These are phyloP conservation scores for Dryas iulia DNA, from an alignment of 1,140 invertebrate genomes.

Conservation along the genomic window DNA sequence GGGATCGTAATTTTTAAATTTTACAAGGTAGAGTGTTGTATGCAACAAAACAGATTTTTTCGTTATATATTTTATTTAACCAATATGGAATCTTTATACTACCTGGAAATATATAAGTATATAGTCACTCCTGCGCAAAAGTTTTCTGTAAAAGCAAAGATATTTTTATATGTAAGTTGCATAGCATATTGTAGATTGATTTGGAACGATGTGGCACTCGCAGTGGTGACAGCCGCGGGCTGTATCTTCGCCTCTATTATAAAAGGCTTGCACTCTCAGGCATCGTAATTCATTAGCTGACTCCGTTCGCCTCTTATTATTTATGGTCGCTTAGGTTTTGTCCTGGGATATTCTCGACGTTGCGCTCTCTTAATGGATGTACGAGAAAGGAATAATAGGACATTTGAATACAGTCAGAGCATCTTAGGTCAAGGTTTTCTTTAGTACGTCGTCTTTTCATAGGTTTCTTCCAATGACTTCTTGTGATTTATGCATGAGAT, in stretches of 20 bases:
- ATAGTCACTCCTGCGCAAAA: not conserved
- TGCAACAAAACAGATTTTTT: too few species aligned
- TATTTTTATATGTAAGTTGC: not conserved
- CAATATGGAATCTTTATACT: too few species aligned
- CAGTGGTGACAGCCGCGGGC: conserved; percentile 14
- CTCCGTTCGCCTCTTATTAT: conserved; percentile 65
- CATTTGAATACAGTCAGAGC: conserved; percentile 60
- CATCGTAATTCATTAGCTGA: conserved; percentile 74
- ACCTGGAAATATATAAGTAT: too few species aligned
- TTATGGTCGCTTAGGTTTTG: conserved; percentile 69
- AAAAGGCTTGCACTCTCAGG: conserved; percentile 49
- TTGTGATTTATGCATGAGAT: conserved; percentile 25
- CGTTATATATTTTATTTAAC: too few species aligned
- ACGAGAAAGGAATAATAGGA: conserved; percentile 60
- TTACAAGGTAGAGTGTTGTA: not conserved
- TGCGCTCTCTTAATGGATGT: conserved; percentile 52
- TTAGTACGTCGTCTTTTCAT: conserved; percentile 42
- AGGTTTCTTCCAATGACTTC: conserved; percentile 26
- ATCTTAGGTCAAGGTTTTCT: conserved; percentile 57
- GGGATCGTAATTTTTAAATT: conserved; percentile 18
- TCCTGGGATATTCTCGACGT: conserved; percentile 62
- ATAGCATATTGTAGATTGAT: not conserved
- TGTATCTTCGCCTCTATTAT: conserved; percentile 47
- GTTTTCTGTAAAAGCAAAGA: not conserved
- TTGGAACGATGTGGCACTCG: not conserved